Evolutionary conservation across 2,113 vertebrate species (phyloP).

Genomic region (Tetrao urogallus): DNA sequence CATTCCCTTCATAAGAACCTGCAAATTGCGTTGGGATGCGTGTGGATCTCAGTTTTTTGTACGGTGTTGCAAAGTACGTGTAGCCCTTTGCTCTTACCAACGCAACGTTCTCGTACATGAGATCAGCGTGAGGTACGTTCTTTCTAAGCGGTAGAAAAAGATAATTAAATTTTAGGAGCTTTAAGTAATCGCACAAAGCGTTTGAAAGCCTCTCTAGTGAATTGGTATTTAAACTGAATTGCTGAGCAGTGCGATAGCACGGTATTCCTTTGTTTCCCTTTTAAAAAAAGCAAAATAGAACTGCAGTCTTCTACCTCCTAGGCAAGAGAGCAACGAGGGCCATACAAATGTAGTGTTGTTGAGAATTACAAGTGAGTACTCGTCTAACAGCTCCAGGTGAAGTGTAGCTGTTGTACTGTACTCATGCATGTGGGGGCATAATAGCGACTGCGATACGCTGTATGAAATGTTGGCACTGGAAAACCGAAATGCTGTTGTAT

Average conservation of each 20-base stretch:
- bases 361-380: background rate
- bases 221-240: background rate
- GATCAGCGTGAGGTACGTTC: background rate
- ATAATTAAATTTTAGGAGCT: background rate
- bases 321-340: background rate
- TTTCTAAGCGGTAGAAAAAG: background rate
- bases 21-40: background rate
- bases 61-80: background rate
- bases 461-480: background rate
- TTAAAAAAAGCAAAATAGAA: background rate
- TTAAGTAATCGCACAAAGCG: background rate
- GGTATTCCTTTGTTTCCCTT: background rate
- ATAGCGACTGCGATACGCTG: background rate
- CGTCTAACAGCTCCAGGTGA: background rate
- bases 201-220: background rate
- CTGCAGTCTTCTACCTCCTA: background rate
- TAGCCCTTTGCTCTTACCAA: background rate
- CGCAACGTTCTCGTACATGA: background rate
- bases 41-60: background rate
- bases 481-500: background rate
- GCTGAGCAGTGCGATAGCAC: background rate
- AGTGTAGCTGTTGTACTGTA: background rate
- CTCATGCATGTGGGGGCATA: background rate
- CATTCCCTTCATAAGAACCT: background rate
- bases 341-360: background rate